These are phyloP conservation scores for Pterocles burchelli DNA, from an alignment of 2,113 vertebrate species.

Conservation along the genomic window DNA sequence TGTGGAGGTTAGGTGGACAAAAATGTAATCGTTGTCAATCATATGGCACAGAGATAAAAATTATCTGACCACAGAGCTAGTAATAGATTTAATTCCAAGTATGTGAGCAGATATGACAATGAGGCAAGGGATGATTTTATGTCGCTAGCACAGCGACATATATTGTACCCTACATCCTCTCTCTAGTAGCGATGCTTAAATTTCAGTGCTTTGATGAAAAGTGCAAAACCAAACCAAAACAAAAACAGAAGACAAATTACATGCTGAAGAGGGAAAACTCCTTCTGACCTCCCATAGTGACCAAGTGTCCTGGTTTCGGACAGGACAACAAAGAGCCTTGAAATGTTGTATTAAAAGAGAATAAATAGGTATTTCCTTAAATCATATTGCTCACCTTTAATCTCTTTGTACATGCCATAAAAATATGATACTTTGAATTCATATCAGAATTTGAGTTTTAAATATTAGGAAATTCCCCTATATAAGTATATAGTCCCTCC, in stretches of 20 bases:
- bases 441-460: background rate
- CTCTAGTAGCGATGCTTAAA: background rate
- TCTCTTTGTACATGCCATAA: background rate
- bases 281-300: background rate
- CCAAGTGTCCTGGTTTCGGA: background rate
- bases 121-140: background rate
- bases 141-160: background rate
- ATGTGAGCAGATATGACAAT: background rate
- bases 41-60: background rate
- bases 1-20: background rate
- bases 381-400: background rate
- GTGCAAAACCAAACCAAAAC: background rate
- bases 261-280: background rate
- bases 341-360: background rate
- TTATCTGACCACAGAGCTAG: background rate
- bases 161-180: background rate
- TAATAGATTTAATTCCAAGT: background rate
- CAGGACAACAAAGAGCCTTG: background rate
- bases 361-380: background rate
- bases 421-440: background rate
- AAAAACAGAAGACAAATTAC: background rate
- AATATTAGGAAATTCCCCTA: background rate
- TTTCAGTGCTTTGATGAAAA: background rate
- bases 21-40: background rate
- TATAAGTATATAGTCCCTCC: background rate